A percentile compares a stretch with the other conserved stretches of the same genome.
These are phyloP conservation scores for Palythoa caribaeorum DNA, from an alignment of 92 coral and sea anemone species.

Conservation along the genomic window DNA sequence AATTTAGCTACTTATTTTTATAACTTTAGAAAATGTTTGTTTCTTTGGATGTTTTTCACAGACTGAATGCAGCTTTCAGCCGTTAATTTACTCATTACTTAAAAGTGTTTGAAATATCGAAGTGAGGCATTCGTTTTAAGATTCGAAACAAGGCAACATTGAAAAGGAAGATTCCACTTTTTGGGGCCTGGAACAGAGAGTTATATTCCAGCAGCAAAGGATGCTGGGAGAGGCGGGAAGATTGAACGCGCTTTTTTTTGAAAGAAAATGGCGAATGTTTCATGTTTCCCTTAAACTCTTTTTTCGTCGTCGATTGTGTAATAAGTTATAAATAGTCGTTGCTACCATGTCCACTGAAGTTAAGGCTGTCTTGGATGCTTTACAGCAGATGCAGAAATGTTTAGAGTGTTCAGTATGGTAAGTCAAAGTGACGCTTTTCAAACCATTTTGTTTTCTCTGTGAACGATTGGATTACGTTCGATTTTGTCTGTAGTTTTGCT, in stretches of 20 bases:
- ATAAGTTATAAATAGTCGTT: neutral
- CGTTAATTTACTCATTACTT: no score
- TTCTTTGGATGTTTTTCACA: neutral
- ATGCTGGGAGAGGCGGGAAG: slow-evolving; percentile 27
- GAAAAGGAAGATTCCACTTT: neutral
- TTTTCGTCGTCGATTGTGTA: neutral
- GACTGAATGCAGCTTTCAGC: no score
- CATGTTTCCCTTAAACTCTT: neutral
- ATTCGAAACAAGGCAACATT: neutral
- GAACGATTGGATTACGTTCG: neutral
- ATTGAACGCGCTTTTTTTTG: neutral
- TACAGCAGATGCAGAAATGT: slow-evolving; percentile 87
- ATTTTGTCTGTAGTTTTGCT: neutral
- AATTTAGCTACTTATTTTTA: neutral
- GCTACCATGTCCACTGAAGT: slow-evolving; percentile 61
- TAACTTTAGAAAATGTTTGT: neutral
- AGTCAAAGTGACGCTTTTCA: neutral
- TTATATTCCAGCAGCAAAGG: neutral
- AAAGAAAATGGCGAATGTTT: slow-evolving; percentile 3
- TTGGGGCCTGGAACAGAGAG: neutral
- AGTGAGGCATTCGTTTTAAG: neutral
- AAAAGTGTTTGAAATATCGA: neutral
- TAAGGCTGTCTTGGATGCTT: slow-evolving; percentile 69
- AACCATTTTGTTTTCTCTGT: neutral
- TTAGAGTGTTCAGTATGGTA: slow-evolving; percentile 97